Evolutionary conservation across 2,113 vertebrate genomes (phyloP), one percentile per base, ranked within the genome.

Genomic region (Aegotheles bennettii): DNA sequence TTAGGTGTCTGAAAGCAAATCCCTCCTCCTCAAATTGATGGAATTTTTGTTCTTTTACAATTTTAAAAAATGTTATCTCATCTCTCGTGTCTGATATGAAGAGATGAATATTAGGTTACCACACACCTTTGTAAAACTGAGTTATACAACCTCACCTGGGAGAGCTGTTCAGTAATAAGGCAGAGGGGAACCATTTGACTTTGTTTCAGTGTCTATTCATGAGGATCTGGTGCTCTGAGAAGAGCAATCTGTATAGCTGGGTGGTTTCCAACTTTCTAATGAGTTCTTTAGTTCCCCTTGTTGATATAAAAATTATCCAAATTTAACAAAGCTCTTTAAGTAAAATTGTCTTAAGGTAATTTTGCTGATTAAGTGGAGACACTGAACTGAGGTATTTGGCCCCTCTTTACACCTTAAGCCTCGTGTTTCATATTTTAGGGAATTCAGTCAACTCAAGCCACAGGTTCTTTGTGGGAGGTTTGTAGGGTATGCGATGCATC

Each of bases 401-500:
- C 28, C 36, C 43, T 53, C 7, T 80, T 61, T 87, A 61, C 11
- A 9, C 57, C 36, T 89, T 40, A 60, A 89, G 36, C 3, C 33
- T 14, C 61, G 29, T 50, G 26, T 88, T 86, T 77, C 40, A 43
- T 57, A 29, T 45, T 16, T 65, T 83, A 0, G 3, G 59, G 47
- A 86, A 59, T 79, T 80, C 50, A 80, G 29, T 59, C 57, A 77
- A 59, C 18, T 54, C 8, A 53, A 73, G 38, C 36, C 57, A 80
- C 35, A 95, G 80, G 18, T 59, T 86, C 53, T 86, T 64, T 88
- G 38, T 95, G 79, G 71, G 73, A 95, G 68, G 59, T 88, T 90
- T 93, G 36, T 45, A 91, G 50, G 13, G 21, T 87, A 91, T 60
- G 29, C 59, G 74, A 59, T 83, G 26, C 50, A 77, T 74, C 81